Percentiles rank a stretch among this genome's conserved stretches.
phyloP scores from a whole-genome alignment of 2,113 vertebrate species.

The Salvelinus namaycush region DNA sequence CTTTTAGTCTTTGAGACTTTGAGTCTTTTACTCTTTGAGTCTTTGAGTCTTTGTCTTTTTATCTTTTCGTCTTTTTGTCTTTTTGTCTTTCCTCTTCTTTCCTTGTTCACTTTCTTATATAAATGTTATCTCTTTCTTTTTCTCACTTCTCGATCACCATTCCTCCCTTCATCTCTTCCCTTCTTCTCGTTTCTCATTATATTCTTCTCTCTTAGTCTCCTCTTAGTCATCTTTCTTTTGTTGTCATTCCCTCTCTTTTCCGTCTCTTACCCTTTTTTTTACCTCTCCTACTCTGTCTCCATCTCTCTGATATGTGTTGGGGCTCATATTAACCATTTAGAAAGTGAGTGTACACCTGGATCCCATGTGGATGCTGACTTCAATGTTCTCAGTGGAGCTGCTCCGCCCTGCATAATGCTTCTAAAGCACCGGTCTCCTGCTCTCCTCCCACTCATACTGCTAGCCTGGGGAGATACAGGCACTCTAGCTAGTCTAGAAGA shows the following conservation, averaged over 20 bases:
- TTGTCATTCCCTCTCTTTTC: background rate
- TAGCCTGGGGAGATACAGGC: slow-evolving; percentile 46
- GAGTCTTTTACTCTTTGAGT: too few relatives aligned
- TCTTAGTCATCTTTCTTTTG: too few relatives aligned
- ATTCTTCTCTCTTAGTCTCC: too few relatives aligned
- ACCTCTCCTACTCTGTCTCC: background rate
- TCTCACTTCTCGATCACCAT: too few relatives aligned
- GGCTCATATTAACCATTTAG: slow-evolving; percentile 42
- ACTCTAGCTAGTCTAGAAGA: background rate
- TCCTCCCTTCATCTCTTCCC: too few relatives aligned
- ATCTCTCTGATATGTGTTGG: slow-evolving; percentile 2
- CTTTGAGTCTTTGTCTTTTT: too few relatives aligned
- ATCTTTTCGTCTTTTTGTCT: too few relatives aligned
- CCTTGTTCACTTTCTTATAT: too few relatives aligned
- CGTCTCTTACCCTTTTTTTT: background rate
- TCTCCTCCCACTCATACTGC: slow-evolving; percentile 49
- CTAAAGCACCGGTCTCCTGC: slow-evolving; percentile 46
- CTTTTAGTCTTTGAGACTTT: too few relatives aligned
- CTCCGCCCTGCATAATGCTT: slow-evolving; percentile 46
- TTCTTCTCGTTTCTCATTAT: too few relatives aligned
- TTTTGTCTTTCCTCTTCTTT: too few relatives aligned
- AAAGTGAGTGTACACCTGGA: slow-evolving; percentile 14
- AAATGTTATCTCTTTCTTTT: too few relatives aligned
- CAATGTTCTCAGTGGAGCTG: background rate
- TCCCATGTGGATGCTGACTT: slow-evolving; percentile 38